Base-by-base conservation (phyloP, 2,888 invertebrate genomes). In the Catocala nupta region DNA sequence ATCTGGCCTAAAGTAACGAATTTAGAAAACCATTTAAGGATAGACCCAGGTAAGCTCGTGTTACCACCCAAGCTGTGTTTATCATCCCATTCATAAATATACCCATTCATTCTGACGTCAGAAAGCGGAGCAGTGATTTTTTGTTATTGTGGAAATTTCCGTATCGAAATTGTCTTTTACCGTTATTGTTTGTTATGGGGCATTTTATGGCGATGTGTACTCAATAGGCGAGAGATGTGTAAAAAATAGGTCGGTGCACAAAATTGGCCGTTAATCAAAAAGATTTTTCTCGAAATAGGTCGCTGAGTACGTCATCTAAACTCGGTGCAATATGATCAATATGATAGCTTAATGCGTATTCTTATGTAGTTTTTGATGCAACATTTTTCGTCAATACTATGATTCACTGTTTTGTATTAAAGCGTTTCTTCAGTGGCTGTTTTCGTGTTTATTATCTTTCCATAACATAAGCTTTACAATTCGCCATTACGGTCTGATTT, bases 81-180 rank as follows among this genome's bases (percentile, higher is more conserved):
- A 51, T 43, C 55, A 50, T 44, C 54, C 77, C 84, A 86, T 88
- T 85, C 82, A 87, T 77, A 65, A 70, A 77, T 64, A 44, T 65
- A 65, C 58, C 77, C 86, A 86, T 89, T 86, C 84, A 85, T 81
- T 82, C 75, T 90, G 89, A 90, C 90, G 88, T 90, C 80, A 82
- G 73, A 70, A 78, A 81, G 81, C 76, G 63, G 64, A 65, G 49
- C 71, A 65, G 68, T 77, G 73, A 83, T 82, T 78, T 78, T 77
- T 78, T 77, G 71, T 69, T 73, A 72, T 68, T 76, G 72, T 75
- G 67, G 55, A 62, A 60, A 68, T 60, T 43, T 53, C 44, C 33
- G 10, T 33, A 44, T 39, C 16, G 25, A 48, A 34, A 13, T n/a
- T n/a, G 13, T 13, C 34, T 16, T 62, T 65, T 56, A 67, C 71